Evolutionary conservation across 2,113 vertebrate species (phyloP).

Genomic region (Etheostoma spectabile): DNA sequence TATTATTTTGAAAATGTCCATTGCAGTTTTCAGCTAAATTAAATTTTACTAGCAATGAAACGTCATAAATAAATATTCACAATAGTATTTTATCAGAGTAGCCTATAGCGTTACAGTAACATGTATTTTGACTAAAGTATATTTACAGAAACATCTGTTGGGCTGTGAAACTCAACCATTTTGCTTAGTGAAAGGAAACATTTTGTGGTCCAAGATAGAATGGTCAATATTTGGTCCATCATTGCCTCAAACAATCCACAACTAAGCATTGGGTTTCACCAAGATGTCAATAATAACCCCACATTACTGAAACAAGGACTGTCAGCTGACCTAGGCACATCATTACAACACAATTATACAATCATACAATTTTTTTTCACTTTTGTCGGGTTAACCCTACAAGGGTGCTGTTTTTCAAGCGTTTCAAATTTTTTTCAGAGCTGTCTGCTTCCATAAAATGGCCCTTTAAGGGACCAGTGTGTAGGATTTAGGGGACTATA

Average conservation of each 20-base stretch:
- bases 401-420: neutral
- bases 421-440: neutral
- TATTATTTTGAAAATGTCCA: slow-evolving; percentile 11
- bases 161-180: neutral
- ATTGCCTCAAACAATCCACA: slow-evolving; percentile 6
- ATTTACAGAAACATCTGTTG: neutral
- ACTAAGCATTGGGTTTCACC: neutral
- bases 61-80: slow-evolving; percentile 60
- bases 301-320: neutral
- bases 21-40: neutral
- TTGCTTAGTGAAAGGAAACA: neutral
- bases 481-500: too few relatives aligned
- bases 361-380: neutral
- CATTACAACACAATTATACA: neutral
- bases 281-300: neutral
- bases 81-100: neutral
- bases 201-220: neutral
- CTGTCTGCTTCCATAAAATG: neutral
- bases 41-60: slow-evolving; percentile 1
- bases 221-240: neutral
- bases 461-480: too few relatives aligned
- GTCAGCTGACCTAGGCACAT: neutral
- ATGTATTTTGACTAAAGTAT: neutral
- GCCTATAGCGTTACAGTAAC: slow-evolving; percentile 4
- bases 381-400: too few relatives aligned